Evolutionary conservation across 2,888 invertebrate genomes (phyloP).

Genomic region (Trachelus tabidus): DNA sequence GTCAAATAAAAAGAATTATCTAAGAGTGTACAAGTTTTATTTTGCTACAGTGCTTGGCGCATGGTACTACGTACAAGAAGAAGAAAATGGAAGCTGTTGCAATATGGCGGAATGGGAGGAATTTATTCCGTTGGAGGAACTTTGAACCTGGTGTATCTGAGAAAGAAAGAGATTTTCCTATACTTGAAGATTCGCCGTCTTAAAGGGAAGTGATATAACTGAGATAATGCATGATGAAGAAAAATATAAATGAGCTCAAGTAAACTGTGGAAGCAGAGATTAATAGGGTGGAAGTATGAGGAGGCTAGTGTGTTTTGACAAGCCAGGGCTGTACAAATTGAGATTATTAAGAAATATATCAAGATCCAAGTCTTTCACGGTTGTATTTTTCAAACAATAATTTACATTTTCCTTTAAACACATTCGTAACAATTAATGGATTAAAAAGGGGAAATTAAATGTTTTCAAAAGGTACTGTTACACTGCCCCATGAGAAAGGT

Average conservation of each 20-base stretch:
- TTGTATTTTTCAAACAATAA: neutral
- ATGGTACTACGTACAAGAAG: neutral
- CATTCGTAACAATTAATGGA: neutral
- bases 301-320: constrained; percentile 2
- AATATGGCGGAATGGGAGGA: neutral
- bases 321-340: constrained; percentile 1
- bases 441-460: neutral
- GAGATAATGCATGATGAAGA: neutral
- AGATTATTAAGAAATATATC: neutral
- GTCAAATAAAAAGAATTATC: neutral
- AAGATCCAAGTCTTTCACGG: neutral
- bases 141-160: neutral
- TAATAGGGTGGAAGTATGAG: neutral
- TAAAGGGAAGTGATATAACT: neutral
- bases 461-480: neutral
- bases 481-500: neutral
- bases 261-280: neutral
- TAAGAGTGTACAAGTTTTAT: neutral
- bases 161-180: neutral
- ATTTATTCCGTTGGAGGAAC: neutral
- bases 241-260: neutral
- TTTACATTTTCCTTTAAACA: neutral
- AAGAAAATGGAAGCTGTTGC: neutral
- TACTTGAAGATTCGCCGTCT: neutral
- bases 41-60: neutral